Conservation (phyloP, 1,140 invertebrate species). For the Dendrolimus punctatus region DNA sequence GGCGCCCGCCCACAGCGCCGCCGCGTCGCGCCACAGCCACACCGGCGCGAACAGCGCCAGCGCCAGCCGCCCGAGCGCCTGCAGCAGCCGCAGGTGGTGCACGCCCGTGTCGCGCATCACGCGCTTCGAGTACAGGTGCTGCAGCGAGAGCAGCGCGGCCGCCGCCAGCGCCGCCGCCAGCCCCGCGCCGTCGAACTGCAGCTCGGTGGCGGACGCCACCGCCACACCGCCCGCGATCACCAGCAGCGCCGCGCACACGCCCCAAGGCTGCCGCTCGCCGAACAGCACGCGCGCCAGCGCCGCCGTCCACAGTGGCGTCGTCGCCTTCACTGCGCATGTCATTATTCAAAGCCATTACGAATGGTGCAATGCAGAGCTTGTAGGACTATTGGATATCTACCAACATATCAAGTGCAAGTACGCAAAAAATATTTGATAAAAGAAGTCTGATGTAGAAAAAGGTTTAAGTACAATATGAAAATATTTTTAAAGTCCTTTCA, state of each 20-base stretch:
- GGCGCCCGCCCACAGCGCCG: constrained; percentile 9
- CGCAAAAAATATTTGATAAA: too few relatives aligned
- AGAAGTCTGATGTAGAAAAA: too few relatives aligned
- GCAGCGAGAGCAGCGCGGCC: constrained; percentile 92
- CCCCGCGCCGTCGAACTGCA: constrained; percentile 92
- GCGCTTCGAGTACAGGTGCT: constrained; percentile 97
- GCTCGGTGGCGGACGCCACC: constrained; percentile 89
- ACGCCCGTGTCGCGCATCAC: constrained; percentile 68
- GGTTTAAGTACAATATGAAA: too few relatives aligned
- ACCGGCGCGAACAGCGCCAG: constrained; percentile 30
- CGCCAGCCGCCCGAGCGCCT: constrained; percentile 27
- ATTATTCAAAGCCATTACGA: too few relatives aligned
- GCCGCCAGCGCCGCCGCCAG: constrained; percentile 90
- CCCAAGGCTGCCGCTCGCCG: constrained; percentile 87
- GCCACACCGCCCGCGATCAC: constrained; percentile 94
- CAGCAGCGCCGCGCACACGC: constrained; percentile 90
- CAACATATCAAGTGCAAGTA: too few relatives aligned
- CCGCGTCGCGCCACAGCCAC: constrained; percentile 26
- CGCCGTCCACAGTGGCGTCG: constrained; percentile 97
- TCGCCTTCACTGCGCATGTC: constrained; percentile 95
- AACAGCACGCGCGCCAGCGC: constrained; percentile 89
- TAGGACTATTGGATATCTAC: too few relatives aligned
- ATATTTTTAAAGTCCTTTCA: too few relatives aligned
- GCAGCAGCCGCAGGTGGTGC: constrained; percentile 44
- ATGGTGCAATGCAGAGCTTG: too few relatives aligned